Conservation (phyloP, 2,113 vertebrate species). For the Anhinga anhinga region DNA sequence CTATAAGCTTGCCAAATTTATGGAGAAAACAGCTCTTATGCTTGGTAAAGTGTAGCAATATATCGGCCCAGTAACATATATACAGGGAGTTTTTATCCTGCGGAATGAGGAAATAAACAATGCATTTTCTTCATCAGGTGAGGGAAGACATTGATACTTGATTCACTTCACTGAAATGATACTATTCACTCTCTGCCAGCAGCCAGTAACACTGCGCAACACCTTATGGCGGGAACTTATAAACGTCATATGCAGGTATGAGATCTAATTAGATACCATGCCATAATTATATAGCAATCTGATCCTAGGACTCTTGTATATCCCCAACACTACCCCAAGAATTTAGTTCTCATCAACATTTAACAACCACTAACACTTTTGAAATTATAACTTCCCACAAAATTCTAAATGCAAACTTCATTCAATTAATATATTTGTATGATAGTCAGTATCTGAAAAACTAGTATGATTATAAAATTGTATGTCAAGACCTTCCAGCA, state of each 20-base stretch:
- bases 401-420: background rate
- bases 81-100: background rate
- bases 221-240: background rate
- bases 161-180: background rate
- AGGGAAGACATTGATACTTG: fast-evolving
- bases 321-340: background rate
- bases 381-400: background rate
- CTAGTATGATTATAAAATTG: background rate
- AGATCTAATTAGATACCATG: background rate
- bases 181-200: background rate
- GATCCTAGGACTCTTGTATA: background rate
- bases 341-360: background rate
- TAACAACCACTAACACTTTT: background rate
- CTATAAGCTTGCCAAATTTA: background rate
- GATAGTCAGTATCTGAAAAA: background rate
- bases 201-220: background rate
- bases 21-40: background rate
- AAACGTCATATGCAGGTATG: background rate
- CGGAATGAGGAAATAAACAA: background rate
- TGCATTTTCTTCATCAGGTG: background rate
- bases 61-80: background rate
- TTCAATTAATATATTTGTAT: background rate
- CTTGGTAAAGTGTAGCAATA: background rate
- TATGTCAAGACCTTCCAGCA: background rate
- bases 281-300: background rate